These are phyloP conservation scores for Silurus asotus DNA, from an alignment of 2,113 vertebrate species.

Conservation along the genomic window DNA sequence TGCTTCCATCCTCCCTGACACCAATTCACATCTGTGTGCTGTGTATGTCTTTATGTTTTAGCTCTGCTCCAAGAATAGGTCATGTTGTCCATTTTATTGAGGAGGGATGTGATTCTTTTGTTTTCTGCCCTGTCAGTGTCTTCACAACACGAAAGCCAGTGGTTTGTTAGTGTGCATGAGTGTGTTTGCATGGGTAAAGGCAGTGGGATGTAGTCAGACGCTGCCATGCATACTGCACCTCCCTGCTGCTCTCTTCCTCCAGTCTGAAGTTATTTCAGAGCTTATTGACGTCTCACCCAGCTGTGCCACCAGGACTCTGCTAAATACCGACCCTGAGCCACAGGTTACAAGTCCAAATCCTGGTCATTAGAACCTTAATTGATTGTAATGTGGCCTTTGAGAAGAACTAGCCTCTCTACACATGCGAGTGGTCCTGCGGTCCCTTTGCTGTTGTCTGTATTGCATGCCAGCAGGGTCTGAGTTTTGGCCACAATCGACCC, in stretches of 20 bases:
- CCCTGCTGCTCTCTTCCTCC: constrained; percentile 65
- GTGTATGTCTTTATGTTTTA: constrained; percentile 5
- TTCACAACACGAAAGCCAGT: constrained; percentile 29
- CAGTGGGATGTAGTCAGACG: constrained; percentile 51
- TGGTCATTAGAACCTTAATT: constrained; percentile 78
- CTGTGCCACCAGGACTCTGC: constrained; percentile 68
- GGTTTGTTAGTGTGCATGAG: constrained; percentile 3
- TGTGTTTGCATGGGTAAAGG: constrained; percentile 12
- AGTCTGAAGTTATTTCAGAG: constrained; percentile 72
- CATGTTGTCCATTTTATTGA: constrained; percentile 40
- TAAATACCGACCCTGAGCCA: constrained; percentile 69
- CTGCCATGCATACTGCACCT: constrained; percentile 50
- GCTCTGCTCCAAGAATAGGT: constrained; percentile 27
- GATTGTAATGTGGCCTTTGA: constrained; percentile 75
- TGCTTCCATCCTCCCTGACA: constrained; percentile 26
- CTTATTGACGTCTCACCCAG: constrained; percentile 72
- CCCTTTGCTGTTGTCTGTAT: constrained; percentile 61
- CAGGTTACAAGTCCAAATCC: constrained; percentile 72
- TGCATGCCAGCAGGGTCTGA: constrained; percentile 69
- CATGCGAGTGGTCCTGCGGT: constrained; percentile 67
- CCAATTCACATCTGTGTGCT: neutral
- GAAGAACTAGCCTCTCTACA: constrained; percentile 63
- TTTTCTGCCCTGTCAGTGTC: constrained; percentile 41
- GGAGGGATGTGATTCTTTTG: constrained; percentile 40
- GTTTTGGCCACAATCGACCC: constrained; percentile 63